Evolutionary conservation across 2,888 invertebrate species (phyloP).

Genomic region (Yponomeuta sedellus): DNA sequence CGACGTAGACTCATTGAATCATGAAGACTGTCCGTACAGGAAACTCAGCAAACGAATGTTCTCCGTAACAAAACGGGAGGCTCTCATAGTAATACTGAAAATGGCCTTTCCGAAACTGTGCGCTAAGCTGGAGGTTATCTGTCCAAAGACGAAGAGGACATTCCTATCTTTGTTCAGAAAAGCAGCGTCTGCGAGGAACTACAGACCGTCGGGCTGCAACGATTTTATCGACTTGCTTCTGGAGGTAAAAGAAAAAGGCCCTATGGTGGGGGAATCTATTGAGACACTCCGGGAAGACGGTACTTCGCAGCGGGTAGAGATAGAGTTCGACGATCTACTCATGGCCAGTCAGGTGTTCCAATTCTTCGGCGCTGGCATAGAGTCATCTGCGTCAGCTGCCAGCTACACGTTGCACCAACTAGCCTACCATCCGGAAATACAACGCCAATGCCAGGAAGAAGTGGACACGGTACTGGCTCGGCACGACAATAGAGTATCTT

Average conservation of each 20-base stretch:
- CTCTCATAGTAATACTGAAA: constrained; percentile 27
- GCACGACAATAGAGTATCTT: constrained; percentile 46
- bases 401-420: constrained; percentile 53
- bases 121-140: constrained; percentile 22
- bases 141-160: constrained; percentile 28
- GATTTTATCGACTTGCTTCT: constrained; percentile 27
- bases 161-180: constrained; percentile 24
- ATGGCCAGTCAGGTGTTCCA: constrained; percentile 49
- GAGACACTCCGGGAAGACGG: constrained; percentile 36
- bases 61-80: constrained; percentile 25
- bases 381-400: constrained; percentile 60
- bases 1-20: constrained; percentile 32
- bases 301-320: constrained; percentile 33
- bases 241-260: constrained; percentile 39
- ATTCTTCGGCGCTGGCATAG: constrained; percentile 64
- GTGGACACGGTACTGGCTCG: constrained; percentile 46
- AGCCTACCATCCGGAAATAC: constrained; percentile 52
- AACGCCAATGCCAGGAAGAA: constrained; percentile 46
- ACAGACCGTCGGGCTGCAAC: constrained; percentile 38
- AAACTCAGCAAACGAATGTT: constrained; percentile 30
- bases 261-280: constrained; percentile 45
- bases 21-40: constrained; percentile 33
- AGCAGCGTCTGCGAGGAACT: constrained; percentile 39
- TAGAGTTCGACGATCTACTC: constrained; percentile 38
- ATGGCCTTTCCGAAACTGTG: constrained; percentile 20